phyloP scores from a whole-genome alignment of 1,140 invertebrate species.

The Drosophila sucinea region DNA sequence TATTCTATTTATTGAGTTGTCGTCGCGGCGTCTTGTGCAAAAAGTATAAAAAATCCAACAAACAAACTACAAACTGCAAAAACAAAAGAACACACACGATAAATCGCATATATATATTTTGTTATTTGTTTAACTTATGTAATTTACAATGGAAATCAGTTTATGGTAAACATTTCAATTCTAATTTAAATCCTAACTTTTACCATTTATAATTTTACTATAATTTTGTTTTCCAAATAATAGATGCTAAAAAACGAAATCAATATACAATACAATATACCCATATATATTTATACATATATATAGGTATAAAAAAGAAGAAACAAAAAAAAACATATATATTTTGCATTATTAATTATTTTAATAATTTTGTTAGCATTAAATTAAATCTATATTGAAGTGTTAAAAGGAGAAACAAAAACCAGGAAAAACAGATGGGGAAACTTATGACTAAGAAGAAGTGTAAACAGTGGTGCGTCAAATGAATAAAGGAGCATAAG shows the following conservation, averaged over 20 bases:
- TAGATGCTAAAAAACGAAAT: conserved; percentile 49
- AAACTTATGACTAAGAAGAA: conserved; percentile 14
- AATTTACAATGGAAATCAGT: conserved; percentile 51
- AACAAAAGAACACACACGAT: not conserved
- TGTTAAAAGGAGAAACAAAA: conserved; percentile 42
- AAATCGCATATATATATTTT: conserved; percentile 4
- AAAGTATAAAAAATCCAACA: conserved; percentile 23
- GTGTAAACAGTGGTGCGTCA: conserved; percentile 55
- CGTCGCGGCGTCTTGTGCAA: conserved; percentile 72
- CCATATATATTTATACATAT: conserved; percentile 37
- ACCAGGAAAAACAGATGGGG: conserved; percentile 40
- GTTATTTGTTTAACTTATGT: conserved; percentile 64
- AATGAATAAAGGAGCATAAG: conserved; percentile 55
- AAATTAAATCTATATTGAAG: conserved; percentile 44
- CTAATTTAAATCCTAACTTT: conserved; percentile 61
- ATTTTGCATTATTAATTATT: conserved; percentile 60
- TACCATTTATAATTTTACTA: conserved; percentile 24
- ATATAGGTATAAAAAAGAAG: conserved; percentile 6
- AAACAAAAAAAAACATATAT: conserved; percentile 23
- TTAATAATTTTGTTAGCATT: conserved; percentile 54
- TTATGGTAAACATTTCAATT: conserved; percentile 31
- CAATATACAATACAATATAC: conserved; percentile 46
- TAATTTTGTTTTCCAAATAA: conserved; percentile 56
- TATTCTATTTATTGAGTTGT: conserved; percentile 66
- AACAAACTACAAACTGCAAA: not conserved